Base-by-base conservation (phyloP, 2,113 vertebrate genomes). In the Xenopus laevis region DNA sequence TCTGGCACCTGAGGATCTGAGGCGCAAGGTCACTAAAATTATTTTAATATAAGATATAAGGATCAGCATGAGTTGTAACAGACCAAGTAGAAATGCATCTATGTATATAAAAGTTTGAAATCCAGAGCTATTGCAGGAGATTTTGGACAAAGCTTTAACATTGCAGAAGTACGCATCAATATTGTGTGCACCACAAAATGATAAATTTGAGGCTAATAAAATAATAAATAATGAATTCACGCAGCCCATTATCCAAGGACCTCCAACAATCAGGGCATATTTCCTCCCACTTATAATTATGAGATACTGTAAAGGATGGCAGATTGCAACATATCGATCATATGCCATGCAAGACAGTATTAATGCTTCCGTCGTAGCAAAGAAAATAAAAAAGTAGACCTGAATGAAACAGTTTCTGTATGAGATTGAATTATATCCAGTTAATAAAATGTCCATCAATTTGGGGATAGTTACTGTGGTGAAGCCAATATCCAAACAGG, bases 281-380 rank as follows among this genome's bases (percentile, higher is more conserved):
- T 60, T 23, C 17, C 44, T 74, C 57, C 44, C 77, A 12, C 68
- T 83, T 80, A 87, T 84, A 53, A 83, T 71, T 12, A 46, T n/a
- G 15, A 53, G 7, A 7, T 86, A 87, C 45, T 82, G 82, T 57
- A 87, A 74, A 0, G 85, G 84, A 50, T 84, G 79, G 8, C 84
- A 83, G 13, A 86, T 77, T 17, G 83, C 83, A 59, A 81, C 66
- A 0, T 79, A 85, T 4, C 79, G 60, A 40, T 85, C 83, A 33
- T 86, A 86, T 6, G 83, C 83, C 86, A 87, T 86, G 13, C 82
- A 16, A 0, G 82, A 78, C 7, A 87, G 77, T 45, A 86, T 61
- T 40, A 84, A 53, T 30, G 79, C 84, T 61, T 85, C 85, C 15
- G 84, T 46, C 20, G 84, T 83, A 27, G 83, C 83, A 18, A 86